A percentile compares a stretch with the other conserved stretches of the same genome.
phyloP scores from a whole-genome alignment of 2,113 vertebrate genomes.

The Malurus alboscapulatus region DNA sequence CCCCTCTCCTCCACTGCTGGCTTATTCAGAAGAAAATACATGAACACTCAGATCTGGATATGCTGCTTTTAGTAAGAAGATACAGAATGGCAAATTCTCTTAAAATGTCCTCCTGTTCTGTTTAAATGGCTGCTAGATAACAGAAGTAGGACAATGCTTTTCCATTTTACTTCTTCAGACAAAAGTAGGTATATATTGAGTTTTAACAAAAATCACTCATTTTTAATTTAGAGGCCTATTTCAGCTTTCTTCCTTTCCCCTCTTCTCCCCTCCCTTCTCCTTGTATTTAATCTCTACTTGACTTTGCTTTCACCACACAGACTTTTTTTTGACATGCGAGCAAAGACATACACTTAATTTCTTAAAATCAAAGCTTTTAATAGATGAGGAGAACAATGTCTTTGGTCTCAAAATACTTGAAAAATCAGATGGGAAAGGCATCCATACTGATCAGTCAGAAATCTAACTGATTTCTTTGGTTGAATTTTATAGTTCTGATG shows the following conservation, averaged over 20 bases:
- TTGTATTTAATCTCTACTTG: not conserved
- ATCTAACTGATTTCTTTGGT: not conserved
- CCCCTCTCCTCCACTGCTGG: not conserved
- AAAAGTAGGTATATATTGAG: not conserved
- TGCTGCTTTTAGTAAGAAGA: not conserved
- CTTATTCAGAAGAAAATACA: not conserved
- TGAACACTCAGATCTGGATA: not conserved
- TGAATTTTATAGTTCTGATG: not conserved
- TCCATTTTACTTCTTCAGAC: not conserved
- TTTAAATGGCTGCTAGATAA: not conserved
- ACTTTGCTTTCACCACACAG: not conserved
- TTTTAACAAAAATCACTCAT: not conserved
- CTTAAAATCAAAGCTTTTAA: not conserved
- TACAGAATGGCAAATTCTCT: not conserved
- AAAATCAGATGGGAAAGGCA: not conserved
- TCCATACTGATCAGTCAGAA: not conserved
- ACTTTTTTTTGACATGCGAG: not conserved
- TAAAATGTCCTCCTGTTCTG: not conserved
- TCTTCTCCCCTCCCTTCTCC: not conserved
- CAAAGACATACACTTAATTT: not conserved
- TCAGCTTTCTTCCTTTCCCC: not conserved
- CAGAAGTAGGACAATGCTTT: not conserved
- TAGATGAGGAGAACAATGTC: accelerated
- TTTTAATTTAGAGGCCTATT: not conserved
- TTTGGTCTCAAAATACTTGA: not conserved